A percentile compares a stretch with the other conserved stretches of the same genome.
phyloP scores from a whole-genome alignment of 2,113 vertebrate species.

The Mola mola region DNA sequence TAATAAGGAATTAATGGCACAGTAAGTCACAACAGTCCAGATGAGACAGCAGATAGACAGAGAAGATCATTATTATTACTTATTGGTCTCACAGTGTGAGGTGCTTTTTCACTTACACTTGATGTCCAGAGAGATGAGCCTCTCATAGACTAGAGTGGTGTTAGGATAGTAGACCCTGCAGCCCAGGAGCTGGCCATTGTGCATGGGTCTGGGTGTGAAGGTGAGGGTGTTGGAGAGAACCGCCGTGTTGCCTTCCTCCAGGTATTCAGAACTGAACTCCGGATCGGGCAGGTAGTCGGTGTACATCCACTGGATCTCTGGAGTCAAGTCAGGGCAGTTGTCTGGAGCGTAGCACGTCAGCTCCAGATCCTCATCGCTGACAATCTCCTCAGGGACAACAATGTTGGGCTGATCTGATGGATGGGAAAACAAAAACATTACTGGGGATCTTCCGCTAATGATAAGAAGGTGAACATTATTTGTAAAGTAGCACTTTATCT shows the following conservation, averaged over 20 bases:
- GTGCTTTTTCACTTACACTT: conserved; percentile 86
- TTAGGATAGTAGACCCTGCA: conserved; percentile 88
- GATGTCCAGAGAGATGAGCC: conserved; percentile 85
- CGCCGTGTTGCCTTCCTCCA: conserved; percentile 87
- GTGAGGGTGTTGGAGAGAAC: conserved; percentile 85
- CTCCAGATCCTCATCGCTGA: conserved; percentile 85
- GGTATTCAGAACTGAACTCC: conserved; percentile 77
- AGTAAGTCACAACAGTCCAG: too few relatives aligned
- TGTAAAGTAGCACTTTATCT: conserved; percentile 3
- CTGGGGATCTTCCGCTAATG: neutral
- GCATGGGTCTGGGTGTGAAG: conserved; percentile 86
- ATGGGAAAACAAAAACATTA: neutral
- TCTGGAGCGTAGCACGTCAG: conserved; percentile 89
- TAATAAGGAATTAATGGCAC: too few relatives aligned
- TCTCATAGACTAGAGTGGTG: conserved; percentile 86
- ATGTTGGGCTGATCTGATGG: conserved; percentile 87
- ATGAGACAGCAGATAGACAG: neutral
- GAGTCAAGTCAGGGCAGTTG: conserved; percentile 89
- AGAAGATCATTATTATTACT: neutral
- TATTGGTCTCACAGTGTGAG: too few relatives aligned
- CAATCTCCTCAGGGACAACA: conserved; percentile 85
- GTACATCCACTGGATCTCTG: conserved; percentile 89
- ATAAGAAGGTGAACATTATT: neutral
- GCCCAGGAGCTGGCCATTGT: conserved; percentile 87
- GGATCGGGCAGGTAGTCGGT: conserved; percentile 87